Evolutionary conservation across 37 sponge, comb jelly and placozoan genomes (phyloP), one percentile per base, ranked within the genome.

Genomic region (Crambe crambe): DNA sequence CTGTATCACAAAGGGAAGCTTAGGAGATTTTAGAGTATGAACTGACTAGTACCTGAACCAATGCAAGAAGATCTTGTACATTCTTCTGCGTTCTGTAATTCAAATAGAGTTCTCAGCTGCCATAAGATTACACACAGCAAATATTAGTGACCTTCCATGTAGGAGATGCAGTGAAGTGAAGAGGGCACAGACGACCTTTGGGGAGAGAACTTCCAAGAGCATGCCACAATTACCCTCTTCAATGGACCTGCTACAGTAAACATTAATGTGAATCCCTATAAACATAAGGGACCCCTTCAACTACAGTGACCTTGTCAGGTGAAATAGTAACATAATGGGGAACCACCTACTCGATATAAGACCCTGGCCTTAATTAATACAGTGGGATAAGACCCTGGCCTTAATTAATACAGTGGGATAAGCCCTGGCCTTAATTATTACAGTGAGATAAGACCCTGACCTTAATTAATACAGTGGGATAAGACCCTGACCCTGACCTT

Each of bases 271-370:
- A 62, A 8, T 47, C 51, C 51, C 12, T 47, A 47, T 47, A 12
- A 47, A 15, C n/a, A 47, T 12, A 47, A 12, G 6, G 30, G 31
- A 23, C 15, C 63, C 12, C 51, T 12, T 47, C 12, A n/a, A n/a
- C n/a, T n/a, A n/a, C n/a, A n/a, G n/a, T n/a, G 42, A 78, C 78
- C 67, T 66, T 38, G 65, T 23, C 2, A 78, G 67, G 2, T 43
- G 18, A 39, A n/a, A n/a, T n/a, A n/a, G n/a, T n/a, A n/a, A n/a
- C n/a, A n/a, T n/a, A n/a, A n/a, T n/a, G n/a, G n/a, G n/a, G n/a
- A n/a, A n/a, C n/a, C n/a, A n/a, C n/a, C n/a, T n/a, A n/a, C n/a
- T n/a, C n/a, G n/a, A n/a, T n/a, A n/a, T n/a, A n/a, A n/a, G n/a
- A n/a, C n/a, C n/a, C n/a, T n/a, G n/a, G n/a, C n/a, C n/a, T n/a